Base-by-base conservation (phyloP, 1,140 invertebrate species). In the Zophobas morio region DNA sequence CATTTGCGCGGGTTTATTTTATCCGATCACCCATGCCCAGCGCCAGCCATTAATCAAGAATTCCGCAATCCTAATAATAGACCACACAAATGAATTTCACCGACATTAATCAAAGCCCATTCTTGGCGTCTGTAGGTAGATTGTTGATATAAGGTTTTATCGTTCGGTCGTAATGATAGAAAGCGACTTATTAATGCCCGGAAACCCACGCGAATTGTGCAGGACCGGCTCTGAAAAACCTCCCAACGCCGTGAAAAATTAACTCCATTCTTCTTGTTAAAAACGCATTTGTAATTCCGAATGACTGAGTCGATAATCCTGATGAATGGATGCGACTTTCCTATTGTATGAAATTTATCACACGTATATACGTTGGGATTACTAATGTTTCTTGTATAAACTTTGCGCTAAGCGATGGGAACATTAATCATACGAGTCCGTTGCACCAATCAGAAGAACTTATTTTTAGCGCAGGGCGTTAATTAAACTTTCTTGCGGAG, bases 11-110 rank as follows among this genome's bases (percentile, higher is more conserved):
- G 20, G 20, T 20, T 20, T 20, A 20, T 20, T 20, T 20, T 20
- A 20, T 20, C 20, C 20, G 20, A 20, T 20, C 2, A 51, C 2
- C 49, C 49, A 20, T 20, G 6, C 49, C n/a, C n/a, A 66, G 60
- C 39, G 60, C 60, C 60, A 42, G 5, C 39, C 42, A 66, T 66
- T 66, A 66, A 66, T 66, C 60, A 66, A 20, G 54, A 37, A 66
- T 66, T 66, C 60, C 60, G 60, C 60, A 66, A 66, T 51, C 3
- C 4, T 51, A 51, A 51, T 66, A 66, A 66, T 66, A 66, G 60
- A 66, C 60, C 60, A 66, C 60, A 66, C 60, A 66, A 66, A 66
- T 66, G 60, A 60, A 66, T 66, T 66, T 66, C 60, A 42, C 60
- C 39, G 60, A 33, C 60, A 66, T 66, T 66, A 66, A 66, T 66